phyloP scores from a whole-genome alignment of 2,888 invertebrate species.

The Ligdia adustata region DNA sequence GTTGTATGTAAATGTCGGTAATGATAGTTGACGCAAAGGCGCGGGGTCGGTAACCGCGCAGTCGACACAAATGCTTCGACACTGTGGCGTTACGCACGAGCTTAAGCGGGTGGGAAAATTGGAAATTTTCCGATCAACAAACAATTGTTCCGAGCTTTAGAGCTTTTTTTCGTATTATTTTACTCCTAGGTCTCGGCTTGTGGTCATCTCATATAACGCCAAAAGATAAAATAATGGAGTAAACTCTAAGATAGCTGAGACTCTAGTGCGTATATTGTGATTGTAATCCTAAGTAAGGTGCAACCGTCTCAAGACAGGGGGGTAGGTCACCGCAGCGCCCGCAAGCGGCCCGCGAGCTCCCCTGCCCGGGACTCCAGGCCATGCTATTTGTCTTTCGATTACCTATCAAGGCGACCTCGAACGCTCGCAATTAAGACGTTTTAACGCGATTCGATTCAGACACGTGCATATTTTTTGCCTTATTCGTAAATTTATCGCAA shows the following conservation, averaged over 20 bases:
- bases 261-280: conserved; percentile 1
- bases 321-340: neutral
- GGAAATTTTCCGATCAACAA: neutral
- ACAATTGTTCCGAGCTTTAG: too few relatives aligned
- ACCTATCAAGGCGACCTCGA: conserved; percentile 65
- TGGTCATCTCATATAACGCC: neutral
- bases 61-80: conserved; percentile 61
- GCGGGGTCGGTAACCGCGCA: conserved; percentile 70
- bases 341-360: conserved; percentile 3
- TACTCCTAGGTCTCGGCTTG: neutral
- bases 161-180: neutral
- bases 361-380: conserved; percentile 1
- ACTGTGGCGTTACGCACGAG: conserved; percentile 42
- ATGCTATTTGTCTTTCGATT: conserved; percentile 47
- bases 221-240: conserved; percentile 8
- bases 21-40: conserved; percentile 49
- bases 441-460: conserved; percentile 78
- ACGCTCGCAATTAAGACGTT: conserved; percentile 75
- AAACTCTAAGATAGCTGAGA: conserved; percentile 3
- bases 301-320: neutral
- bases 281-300: neutral
- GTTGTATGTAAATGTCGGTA: conserved; percentile 54
- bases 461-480: conserved; percentile 76
- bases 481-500: conserved; percentile 74
- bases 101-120: conserved; percentile 21